Conservation (phyloP, 2,797 vertebrate genomes). For the Melanotaenia nigrans region DNA sequence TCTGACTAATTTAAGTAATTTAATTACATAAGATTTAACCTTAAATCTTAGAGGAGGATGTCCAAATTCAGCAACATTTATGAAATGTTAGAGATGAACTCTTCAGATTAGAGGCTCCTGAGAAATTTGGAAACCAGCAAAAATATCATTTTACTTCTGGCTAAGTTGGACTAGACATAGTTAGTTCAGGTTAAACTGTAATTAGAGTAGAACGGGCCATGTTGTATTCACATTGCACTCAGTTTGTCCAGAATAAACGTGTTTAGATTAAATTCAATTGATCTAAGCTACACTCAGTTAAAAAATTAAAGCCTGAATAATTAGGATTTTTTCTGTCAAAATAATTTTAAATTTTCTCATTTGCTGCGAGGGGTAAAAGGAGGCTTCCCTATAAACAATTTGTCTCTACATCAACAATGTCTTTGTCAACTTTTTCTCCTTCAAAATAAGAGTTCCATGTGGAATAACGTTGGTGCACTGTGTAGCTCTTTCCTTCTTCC, state of each 20-base stretch:
- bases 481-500: no score
- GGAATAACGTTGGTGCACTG: no score
- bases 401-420: no score
- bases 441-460: no score
- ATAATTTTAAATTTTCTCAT: no score
- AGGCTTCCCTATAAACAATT: no score
- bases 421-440: no score
- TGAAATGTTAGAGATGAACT: background rate
- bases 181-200: background rate
- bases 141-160: background rate
- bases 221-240: background rate
- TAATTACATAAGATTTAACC: background rate
- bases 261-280: no score
- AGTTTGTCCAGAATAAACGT: background rate
- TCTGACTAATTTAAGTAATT: background rate
- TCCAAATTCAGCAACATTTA: background rate
- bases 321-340: no score
- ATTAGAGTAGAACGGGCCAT: background rate
- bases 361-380: no score
- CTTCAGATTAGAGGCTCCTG: background rate
- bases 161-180: background rate
- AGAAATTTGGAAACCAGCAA: background rate
- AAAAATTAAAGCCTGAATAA: no score
- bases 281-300: background rate
- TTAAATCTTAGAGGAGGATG: background rate